Evolutionary conservation across 2,113 vertebrate species (phyloP), one percentile per base, ranked within the genome.

Genomic region (Struthidea cinerea): DNA sequence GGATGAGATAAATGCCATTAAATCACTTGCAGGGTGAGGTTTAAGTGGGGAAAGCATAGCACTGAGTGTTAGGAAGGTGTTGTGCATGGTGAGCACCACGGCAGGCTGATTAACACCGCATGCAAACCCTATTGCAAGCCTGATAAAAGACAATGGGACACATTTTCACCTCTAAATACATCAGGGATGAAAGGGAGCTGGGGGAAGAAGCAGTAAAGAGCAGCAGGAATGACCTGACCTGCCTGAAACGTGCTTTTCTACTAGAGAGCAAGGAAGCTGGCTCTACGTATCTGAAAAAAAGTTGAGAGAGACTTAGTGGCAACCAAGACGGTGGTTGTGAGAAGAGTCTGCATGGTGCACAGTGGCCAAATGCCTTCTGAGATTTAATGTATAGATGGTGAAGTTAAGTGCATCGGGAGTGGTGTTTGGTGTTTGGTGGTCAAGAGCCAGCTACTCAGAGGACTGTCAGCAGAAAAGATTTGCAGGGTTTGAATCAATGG

Each of bases 61-160:
- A 2, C 63, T 13, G 68, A 89, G 73, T 26, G 42, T n/a, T 41
- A 21, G 56, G 56, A 81, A 87, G 89, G 56, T 84, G 92, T 14
- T 89, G 77, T 46, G 47, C 57, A n/a, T 3, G 46, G n/a, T 13
- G 39, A 94, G 77, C 39, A 50, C 68, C 47, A 15, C 50, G 9
- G 5, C 0, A 0, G 63, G 49, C 67, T 91, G 65, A 87, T 97
- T 93, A 94, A 86, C 90, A 44, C 76, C 23, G 35, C 37, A 81
- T 70, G 39, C 1, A 1, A 86, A 89, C 32, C 46, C 67, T 15
- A 30, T 24, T 87, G 65, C 61, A 9, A 83, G 41, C 22, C 84
- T 56, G 95, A 95, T 96, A 95, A 95, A 71, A 87, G 46, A 94
- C 94, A 94, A 95, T 94, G 87, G 87, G 69, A 23, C 77, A 61